Conservation (phyloP, 2,797 vertebrate species). For the Sparidentex hasta region DNA sequence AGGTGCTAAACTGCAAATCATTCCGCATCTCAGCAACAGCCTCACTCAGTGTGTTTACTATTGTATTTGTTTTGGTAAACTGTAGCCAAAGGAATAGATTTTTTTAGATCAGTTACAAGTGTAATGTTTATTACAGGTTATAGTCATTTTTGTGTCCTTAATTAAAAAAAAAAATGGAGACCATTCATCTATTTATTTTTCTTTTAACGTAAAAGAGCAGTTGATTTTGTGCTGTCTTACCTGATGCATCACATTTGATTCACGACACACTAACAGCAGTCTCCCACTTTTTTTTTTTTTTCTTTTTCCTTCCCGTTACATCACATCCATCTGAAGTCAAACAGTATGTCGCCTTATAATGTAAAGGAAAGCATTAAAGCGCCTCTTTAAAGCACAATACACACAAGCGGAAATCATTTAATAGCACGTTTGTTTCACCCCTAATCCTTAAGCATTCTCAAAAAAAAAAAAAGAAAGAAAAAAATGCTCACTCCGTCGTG, state of each 20-base stretch:
- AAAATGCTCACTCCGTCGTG: conserved; percentile 77
- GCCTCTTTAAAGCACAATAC: conserved; percentile 58
- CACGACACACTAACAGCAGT: neutral
- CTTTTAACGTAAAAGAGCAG: neutral
- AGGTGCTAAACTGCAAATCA: conserved; percentile 5
- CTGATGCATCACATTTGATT: conserved; percentile 6
- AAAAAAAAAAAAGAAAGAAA: conserved; percentile 69
- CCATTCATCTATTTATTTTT: neutral
- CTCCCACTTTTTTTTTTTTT: neutral
- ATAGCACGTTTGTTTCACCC: conserved; percentile 79
- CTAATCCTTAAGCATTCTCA: conserved; percentile 81
- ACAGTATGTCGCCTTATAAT: conserved; percentile 40
- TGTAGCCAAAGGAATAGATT: neutral
- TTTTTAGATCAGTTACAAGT: neutral
- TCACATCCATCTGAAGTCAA: conserved; percentile 27
- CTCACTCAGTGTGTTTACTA: neutral
- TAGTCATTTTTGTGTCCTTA: neutral
- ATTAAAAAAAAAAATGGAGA: neutral
- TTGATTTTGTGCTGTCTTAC: neutral
- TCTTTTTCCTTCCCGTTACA: neutral
- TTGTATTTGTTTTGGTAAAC: neutral
- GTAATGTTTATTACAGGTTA: neutral
- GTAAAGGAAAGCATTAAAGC: conserved; percentile 57
- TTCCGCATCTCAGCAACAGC: neutral
- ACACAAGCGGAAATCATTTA: conserved; percentile 80